A percentile compares a stretch with the other conserved stretches of the same genome.
Conservation (phyloP, 2,797 vertebrate species). For the Eleutherodactylus coqui region DNA sequence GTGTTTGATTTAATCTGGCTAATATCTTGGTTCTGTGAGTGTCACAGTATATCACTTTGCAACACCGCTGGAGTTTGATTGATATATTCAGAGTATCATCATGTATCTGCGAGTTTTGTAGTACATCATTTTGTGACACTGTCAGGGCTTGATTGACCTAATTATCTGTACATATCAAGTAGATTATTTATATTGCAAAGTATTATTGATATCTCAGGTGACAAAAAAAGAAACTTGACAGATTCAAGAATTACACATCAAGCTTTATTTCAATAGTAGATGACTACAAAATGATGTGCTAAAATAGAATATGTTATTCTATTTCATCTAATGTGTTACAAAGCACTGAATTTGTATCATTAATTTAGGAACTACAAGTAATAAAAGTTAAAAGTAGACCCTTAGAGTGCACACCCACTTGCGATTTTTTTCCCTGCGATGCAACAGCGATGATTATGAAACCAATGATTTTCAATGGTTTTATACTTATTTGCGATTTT, state of each 20-base stretch:
- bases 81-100: constrained; percentile 53
- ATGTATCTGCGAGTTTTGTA: constrained; percentile 49
- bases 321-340: background rate
- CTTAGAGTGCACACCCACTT: too few species aligned
- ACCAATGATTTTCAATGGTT: too few species aligned
- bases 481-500: too few species aligned
- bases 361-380: background rate
- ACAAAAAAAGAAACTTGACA: background rate
- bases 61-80: constrained; percentile 57
- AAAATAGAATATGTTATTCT: background rate
- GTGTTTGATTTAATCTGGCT: constrained; percentile 45
- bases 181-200: constrained; percentile 51
- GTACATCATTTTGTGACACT: constrained; percentile 59
- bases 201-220: constrained; percentile 17
- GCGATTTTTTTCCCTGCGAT: too few species aligned
- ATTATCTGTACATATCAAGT: constrained; percentile 47
- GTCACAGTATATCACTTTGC: constrained; percentile 54
- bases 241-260: background rate
- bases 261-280: background rate
- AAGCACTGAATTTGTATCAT: background rate
- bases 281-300: background rate
- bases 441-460: too few species aligned
- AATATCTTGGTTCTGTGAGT: constrained; percentile 36
- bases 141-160: constrained; percentile 58
- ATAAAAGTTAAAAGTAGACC: too few species aligned